These are phyloP conservation scores for Sceloporus undulatus DNA, from an alignment of 2,113 vertebrate species.

Conservation along the genomic window DNA sequence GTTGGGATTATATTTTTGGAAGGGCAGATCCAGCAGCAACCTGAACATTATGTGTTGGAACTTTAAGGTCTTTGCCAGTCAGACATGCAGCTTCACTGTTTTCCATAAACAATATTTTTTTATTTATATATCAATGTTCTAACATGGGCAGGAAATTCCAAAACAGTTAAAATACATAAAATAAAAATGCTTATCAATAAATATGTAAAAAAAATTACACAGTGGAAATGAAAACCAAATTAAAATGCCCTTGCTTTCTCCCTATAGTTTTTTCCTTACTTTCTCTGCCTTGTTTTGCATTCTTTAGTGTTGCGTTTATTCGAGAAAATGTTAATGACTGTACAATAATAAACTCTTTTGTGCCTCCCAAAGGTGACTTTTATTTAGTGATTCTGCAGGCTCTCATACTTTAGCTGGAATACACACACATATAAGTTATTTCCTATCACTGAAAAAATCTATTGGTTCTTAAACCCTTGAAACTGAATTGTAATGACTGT, in stretches of 20 bases:
- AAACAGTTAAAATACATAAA: neutral
- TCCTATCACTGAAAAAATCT: neutral
- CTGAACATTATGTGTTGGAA: neutral
- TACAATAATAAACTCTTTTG: neutral
- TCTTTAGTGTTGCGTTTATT: neutral
- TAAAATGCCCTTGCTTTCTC: neutral
- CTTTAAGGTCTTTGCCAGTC: neutral
- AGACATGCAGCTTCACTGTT: neutral
- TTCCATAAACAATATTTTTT: neutral
- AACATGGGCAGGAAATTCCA: neutral
- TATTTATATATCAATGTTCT: neutral
- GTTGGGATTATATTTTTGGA: neutral
- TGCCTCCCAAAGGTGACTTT: neutral
- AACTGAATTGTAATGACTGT: neutral
- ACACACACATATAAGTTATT: neutral
- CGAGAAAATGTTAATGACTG: neutral
- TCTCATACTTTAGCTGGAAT: neutral
- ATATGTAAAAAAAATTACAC: neutral
- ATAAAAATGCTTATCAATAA: neutral
- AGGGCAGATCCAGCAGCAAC: neutral
- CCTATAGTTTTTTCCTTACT: neutral
- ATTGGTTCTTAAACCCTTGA: neutral
- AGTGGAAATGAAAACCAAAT: neutral
- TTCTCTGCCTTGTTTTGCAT: neutral
- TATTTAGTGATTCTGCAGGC: neutral